phyloP scores from a whole-genome alignment of 2,113 vertebrate species.

The Nothoprocta pentlandii region DNA sequence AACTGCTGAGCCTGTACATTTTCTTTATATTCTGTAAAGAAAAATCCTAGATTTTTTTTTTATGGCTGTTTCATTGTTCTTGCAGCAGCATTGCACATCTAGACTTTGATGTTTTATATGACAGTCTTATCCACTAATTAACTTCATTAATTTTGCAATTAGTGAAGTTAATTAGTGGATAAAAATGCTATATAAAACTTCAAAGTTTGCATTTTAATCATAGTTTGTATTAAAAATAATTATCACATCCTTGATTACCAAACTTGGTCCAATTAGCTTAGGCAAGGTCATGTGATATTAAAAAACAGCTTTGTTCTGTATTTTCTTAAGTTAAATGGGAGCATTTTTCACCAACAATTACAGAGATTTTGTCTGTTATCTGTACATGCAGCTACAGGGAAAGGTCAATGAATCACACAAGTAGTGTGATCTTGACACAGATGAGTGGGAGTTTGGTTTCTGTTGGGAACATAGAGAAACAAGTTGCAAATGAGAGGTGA shows the following conservation, averaged over 20 bases:
- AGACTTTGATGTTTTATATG: slow-evolving; percentile 78
- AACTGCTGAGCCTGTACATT: slow-evolving; percentile 27
- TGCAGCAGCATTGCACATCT: slow-evolving; percentile 55
- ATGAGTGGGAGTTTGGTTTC: background rate
- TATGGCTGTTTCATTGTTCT: slow-evolving; percentile 38
- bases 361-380: background rate
- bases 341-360: background rate
- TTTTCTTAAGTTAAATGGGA: slow-evolving; percentile 6
- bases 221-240: slow-evolving; percentile 75
- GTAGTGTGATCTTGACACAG: accelerated
- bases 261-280: slow-evolving; percentile 55
- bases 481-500: background rate
- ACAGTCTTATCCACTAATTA: slow-evolving; percentile 77
- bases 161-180: slow-evolving; percentile 76
- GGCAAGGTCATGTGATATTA: slow-evolving; percentile 5
- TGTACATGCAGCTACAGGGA: background rate
- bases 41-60: background rate
- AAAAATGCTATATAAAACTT: slow-evolving; percentile 78
- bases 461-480: background rate
- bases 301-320: slow-evolving; percentile 24
- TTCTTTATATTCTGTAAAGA: background rate
- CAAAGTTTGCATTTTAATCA: slow-evolving; percentile 80
- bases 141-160: slow-evolving; percentile 74
- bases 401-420: background rate
- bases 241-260: slow-evolving; percentile 65